Evolutionary conservation across 2,888 invertebrate genomes (phyloP).

Genomic region (Polydrusus tereticollis): DNA sequence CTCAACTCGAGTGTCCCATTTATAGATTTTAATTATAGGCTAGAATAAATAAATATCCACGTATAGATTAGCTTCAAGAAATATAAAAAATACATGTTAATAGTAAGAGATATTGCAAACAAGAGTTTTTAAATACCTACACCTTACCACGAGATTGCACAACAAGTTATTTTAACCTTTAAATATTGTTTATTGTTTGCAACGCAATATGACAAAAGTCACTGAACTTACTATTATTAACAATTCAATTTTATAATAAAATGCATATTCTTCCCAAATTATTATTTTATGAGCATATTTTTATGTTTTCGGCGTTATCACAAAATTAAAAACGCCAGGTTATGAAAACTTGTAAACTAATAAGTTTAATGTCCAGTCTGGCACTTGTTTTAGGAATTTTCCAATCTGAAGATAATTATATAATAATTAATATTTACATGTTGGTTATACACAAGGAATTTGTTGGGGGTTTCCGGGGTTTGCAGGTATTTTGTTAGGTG

Average conservation of each 20-base stretch:
- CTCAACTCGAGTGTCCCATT: background rate
- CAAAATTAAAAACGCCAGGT: no score
- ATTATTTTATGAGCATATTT: no score
- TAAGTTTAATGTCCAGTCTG: no score
- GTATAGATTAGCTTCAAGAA: no score
- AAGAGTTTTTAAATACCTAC: background rate
- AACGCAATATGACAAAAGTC: background rate
- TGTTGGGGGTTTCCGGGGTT: no score
- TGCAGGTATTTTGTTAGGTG: no score
- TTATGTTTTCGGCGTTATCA: no score
- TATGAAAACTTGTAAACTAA: no score
- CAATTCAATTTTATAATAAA: background rate
- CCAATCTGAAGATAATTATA: no score
- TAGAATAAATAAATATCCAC: background rate
- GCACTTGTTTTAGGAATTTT: no score
- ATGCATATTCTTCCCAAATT: background rate
- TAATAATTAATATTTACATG: no score
- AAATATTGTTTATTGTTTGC: slow-evolving; percentile 10
- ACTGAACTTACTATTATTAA: slow-evolving; percentile 4
- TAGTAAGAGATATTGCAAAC: background rate
- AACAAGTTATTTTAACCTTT: slow-evolving; percentile 8
- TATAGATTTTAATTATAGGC: slow-evolving; percentile 2
- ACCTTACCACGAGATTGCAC: background rate
- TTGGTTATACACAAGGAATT: no score
- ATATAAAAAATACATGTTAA: background rate